Evolutionary conservation across 2,888 invertebrate genomes (phyloP), one percentile per base, ranked within the genome.

Genomic region (Acanthosepion esculentum): DNA sequence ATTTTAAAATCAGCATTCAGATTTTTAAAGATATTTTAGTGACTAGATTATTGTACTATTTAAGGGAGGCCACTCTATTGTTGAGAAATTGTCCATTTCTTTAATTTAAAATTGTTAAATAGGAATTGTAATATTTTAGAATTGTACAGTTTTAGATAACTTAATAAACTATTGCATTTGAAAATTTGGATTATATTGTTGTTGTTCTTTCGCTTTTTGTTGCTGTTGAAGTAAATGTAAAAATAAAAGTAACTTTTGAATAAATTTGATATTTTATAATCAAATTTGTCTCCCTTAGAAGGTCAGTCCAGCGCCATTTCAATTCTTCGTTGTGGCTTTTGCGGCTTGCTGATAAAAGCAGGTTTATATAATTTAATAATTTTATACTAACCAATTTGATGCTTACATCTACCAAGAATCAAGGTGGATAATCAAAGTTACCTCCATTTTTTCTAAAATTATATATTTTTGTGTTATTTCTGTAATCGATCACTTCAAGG

Each of bases 281-380:
- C 33, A 3, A 5, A 78, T 33, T 78, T 78, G 33, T 78, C n/a
- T 78, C 78, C 78, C 78, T 78, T 78, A 12, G 15, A 15, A 78
- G 15, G 6, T 12, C 78, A 78, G n/a, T 78, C 78, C 78, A 78
- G 78, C 78, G 78, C 78, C 78, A 78, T 78, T 78, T 78, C 78
- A 78, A 0, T 78, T 78, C 29, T 4, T 78, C 78, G n/a, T 18
- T n/a, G n/a, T 78, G 78, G n/a, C 78, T 78, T 12, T n/a, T 78
- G 78, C 33, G 78, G 78, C 78, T 78, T 12, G 78, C 78, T 78
- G 78, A 78, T 33, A 78, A 78, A 78, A 78, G 78, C 78, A 78
- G 78, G 78, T 78, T 78, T 78, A 78, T 78, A 78, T 78, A 33
- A 78, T 78, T 78, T 78, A 78, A 78, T 78, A 78, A 78, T 78